Evolutionary conservation across 2,113 vertebrate species (phyloP).

Genomic region (Poeciliopsis prolifica): DNA sequence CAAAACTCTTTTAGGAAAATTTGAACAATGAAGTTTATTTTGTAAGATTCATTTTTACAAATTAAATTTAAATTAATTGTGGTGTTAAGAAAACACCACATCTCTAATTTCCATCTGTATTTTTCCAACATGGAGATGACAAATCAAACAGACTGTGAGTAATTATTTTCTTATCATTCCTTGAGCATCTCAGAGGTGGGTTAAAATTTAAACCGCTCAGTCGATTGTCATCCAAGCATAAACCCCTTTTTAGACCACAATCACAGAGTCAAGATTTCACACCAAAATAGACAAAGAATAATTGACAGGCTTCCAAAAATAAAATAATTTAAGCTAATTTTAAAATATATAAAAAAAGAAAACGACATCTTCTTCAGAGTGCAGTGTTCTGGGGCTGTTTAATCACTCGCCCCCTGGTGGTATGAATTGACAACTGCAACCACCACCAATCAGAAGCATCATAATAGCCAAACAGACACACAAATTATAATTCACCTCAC

Average conservation of each 20-base stretch:
- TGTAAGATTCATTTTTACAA: not conserved
- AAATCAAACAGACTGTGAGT: not conserved
- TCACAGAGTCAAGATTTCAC: conserved; percentile 46
- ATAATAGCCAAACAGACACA: conserved; percentile 61
- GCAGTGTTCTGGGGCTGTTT: conserved; percentile 48
- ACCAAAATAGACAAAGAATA: conserved; percentile 50
- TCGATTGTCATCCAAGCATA: conserved; percentile 59
- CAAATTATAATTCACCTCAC: conserved; percentile 36
- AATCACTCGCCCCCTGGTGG: conserved; percentile 59
- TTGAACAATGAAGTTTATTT: not conserved
- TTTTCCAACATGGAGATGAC: conserved; percentile 10
- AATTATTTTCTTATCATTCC: conserved; percentile 11
- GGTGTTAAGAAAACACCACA: not conserved
- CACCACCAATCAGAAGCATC: conserved; percentile 61
- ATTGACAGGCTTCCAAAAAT: conserved; percentile 62
- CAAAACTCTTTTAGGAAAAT: not conserved
- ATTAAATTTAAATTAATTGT: not conserved
- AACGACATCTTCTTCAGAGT: conserved; percentile 67
- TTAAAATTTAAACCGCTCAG: not conserved
- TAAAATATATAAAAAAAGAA: conserved; percentile 23
- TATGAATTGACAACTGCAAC: conserved; percentile 25
- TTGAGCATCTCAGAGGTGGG: conserved; percentile 14
- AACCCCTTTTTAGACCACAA: conserved; percentile 38
- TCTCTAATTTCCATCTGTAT: not conserved
- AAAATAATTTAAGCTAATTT: conserved; percentile 64